phyloP scores from a whole-genome alignment of 2,113 vertebrate genomes.

The Indicator maculatus region DNA sequence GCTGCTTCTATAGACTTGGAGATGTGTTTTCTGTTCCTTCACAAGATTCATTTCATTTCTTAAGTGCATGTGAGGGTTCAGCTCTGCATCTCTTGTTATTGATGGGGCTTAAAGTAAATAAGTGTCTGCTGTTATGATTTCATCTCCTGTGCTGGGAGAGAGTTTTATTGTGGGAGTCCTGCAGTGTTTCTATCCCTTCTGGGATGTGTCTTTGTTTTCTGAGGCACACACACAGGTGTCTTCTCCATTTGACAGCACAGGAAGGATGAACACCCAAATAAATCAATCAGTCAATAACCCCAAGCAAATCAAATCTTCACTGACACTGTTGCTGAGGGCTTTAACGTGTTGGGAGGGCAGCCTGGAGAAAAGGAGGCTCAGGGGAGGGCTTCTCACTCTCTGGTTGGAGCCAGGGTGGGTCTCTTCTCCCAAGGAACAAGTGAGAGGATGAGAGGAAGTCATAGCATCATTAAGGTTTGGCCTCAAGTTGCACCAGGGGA shows the following conservation, averaged over 20 bases:
- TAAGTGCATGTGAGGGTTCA: not conserved
- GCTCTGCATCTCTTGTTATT: not conserved
- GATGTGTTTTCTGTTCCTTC: not conserved
- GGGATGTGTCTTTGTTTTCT: not conserved
- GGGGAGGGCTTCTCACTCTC: too few relatives aligned
- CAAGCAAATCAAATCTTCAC: not conserved
- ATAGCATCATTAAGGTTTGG: too few relatives aligned
- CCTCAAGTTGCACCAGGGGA: too few relatives aligned
- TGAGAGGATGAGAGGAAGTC: too few relatives aligned
- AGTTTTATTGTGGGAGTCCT: not conserved
- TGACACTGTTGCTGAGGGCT: rapidly evolving
- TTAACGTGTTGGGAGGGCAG: not conserved
- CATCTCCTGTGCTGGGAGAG: not conserved
- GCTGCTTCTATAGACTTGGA: not conserved
- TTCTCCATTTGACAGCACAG: not conserved
- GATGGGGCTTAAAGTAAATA: constrained; percentile 17
- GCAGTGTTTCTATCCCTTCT: not conserved
- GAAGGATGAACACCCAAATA: not conserved
- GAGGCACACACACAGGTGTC: not conserved
- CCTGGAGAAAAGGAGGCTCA: too few relatives aligned
- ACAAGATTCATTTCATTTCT: not conserved
- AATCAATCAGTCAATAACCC: not conserved
- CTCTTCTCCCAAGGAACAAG: too few relatives aligned
- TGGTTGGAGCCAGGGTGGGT: too few relatives aligned
- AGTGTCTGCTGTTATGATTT: not conserved